These are phyloP conservation scores for Ephydatia muelleri DNA, from an alignment of 37 sponge, comb jelly and placozoan species.

Conservation along the genomic window DNA sequence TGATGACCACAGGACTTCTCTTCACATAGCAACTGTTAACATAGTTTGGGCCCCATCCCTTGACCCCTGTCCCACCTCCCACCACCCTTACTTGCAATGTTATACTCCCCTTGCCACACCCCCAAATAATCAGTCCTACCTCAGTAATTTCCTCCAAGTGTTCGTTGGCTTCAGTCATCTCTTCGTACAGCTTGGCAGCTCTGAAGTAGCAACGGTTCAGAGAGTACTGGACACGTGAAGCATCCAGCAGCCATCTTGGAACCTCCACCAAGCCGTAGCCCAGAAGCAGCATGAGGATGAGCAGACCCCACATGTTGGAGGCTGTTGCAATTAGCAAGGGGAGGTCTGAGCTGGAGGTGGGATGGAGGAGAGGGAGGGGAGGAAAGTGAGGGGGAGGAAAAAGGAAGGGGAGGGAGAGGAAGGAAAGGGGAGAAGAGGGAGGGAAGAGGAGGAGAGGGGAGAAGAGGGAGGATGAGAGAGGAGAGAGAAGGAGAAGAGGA, in stretches of 20 bases:
- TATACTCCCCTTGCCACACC: neutral
- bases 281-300: slow-evolving; percentile 88
- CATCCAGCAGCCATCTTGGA: slow-evolving; percentile 59
- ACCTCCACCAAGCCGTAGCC: slow-evolving; percentile 98
- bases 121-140: slow-evolving; percentile 31
- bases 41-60: neutral
- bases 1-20: too few relatives aligned
- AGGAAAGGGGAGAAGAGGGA: too few relatives aligned
- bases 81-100: neutral
- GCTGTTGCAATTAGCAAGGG: slow-evolving; percentile 82
- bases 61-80: neutral
- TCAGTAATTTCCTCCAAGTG: slow-evolving; percentile 69
- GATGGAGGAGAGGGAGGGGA: neutral
- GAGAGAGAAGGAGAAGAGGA: neutral
- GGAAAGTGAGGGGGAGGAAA: too few relatives aligned
- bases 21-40: neutral
- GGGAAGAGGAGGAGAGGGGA: neutral
- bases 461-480: neutral
- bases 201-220: slow-evolving; percentile 83
- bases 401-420: too few relatives aligned
- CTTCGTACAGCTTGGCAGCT: slow-evolving; percentile 86
- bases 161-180: slow-evolving; percentile 83
- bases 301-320: slow-evolving; percentile 97
- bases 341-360: slow-evolving; percentile 50
- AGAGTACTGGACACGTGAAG: slow-evolving; percentile 48